Conservation (phyloP, 2,888 invertebrate species). For the Luperina nickerlii region DNA sequence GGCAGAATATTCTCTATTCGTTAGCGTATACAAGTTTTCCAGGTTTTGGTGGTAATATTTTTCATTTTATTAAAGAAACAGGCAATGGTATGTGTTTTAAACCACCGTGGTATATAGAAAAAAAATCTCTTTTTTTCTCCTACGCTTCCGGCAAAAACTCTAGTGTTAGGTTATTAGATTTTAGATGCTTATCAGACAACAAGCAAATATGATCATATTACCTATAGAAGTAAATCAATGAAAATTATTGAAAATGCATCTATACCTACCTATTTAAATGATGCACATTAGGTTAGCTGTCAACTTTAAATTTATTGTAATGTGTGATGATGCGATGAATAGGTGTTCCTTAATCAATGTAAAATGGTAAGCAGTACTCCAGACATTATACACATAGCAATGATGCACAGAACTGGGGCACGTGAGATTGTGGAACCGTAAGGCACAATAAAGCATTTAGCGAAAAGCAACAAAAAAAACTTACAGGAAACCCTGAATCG, state of each 20-base stretch:
- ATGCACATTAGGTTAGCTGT: not conserved
- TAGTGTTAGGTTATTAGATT: not conserved
- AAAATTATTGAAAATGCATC: not conserved
- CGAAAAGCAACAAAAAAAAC: not conserved
- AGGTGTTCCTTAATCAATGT: not conserved
- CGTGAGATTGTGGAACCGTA: not conserved
- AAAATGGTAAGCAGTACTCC: constrained; percentile 13
- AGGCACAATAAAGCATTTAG: constrained; percentile 24
- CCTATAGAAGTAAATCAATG: not conserved
- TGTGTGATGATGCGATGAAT: not conserved
- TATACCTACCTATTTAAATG: too few species aligned
- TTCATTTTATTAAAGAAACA: not conserved
- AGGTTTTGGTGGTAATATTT: too few species aligned
- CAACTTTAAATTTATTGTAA: not conserved
- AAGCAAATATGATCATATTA: too few species aligned
- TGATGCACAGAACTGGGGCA: not conserved
- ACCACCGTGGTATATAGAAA: not conserved
- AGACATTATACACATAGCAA: constrained; percentile 47
- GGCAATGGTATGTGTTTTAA: not conserved
- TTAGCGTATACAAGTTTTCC: too few species aligned
- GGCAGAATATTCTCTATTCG: not conserved
- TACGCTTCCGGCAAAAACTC: not conserved
- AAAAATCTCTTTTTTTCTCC: not conserved
- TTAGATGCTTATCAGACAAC: not conserved
- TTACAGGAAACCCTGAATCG: not conserved